Evolutionary conservation across 2,113 vertebrate species (phyloP).

Genomic region (Nesoenas mayeri): DNA sequence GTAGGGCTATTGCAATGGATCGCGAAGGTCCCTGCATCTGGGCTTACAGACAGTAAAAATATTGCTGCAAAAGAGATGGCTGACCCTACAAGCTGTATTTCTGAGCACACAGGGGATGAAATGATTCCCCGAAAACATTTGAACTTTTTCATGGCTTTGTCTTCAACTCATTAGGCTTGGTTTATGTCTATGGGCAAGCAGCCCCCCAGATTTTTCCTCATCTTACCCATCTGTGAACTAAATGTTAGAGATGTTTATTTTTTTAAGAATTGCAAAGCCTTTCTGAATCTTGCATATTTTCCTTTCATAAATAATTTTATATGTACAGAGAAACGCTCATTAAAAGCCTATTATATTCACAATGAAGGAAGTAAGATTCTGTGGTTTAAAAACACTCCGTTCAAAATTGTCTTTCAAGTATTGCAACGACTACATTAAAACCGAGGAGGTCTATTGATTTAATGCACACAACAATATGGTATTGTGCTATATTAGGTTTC

Average conservation of each 20-base stretch:
- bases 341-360: not conserved
- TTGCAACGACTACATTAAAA: not conserved
- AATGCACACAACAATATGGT: not conserved
- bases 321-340: not conserved
- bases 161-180: not conserved
- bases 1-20: not conserved
- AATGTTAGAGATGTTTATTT: not conserved
- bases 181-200: not conserved
- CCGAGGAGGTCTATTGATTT: constrained; percentile 22
- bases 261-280: not conserved
- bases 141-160: fast-evolving
- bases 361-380: not conserved
- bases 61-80: not conserved
- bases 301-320: not conserved
- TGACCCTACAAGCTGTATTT: not conserved
- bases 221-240: not conserved
- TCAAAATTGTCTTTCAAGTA: not conserved
- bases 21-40: not conserved
- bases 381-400: not conserved
- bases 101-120: not conserved
- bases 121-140: not conserved
- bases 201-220: not conserved
- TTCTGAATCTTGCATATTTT: not conserved
- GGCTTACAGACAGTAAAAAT: not conserved
- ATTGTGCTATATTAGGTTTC: not conserved